phyloP scores from a whole-genome alignment of 1,140 invertebrate species.

The Drosophila orena region DNA sequence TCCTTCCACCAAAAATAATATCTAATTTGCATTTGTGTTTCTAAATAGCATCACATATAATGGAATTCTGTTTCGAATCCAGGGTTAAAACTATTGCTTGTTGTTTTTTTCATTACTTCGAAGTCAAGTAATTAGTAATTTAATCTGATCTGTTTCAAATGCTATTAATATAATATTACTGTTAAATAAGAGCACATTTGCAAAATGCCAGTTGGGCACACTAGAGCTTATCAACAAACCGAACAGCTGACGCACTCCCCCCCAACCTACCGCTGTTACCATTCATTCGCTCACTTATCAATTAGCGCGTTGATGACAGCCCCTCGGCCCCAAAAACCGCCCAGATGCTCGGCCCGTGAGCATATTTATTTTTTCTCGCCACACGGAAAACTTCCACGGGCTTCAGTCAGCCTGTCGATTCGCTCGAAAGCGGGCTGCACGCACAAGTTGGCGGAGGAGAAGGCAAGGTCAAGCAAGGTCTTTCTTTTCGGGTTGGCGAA shows the following conservation, averaged over 20 bases:
- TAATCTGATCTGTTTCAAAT: too few species aligned
- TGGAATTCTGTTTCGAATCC: too few species aligned
- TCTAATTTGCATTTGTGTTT: too few species aligned
- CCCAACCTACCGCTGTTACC: not conserved
- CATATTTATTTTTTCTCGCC: constrained; percentile 36
- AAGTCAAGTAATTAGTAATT: too few species aligned
- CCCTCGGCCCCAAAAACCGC: constrained; percentile 1
- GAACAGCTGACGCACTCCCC: constrained; percentile 35
- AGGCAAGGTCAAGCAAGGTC: constrained; percentile 76
- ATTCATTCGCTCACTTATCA: constrained; percentile 32
- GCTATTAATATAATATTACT: too few species aligned
- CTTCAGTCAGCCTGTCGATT: constrained; percentile 35
- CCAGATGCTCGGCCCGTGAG: constrained; percentile 23
- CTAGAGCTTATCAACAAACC: constrained; percentile 23
- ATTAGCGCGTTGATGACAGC: constrained; percentile 43
- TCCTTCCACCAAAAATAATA: not conserved
- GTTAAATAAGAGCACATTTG: too few species aligned
- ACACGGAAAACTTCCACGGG: constrained; percentile 38
- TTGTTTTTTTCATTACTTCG: too few species aligned
- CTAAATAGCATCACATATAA: too few species aligned
- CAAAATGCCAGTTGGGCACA: constrained; percentile 12
- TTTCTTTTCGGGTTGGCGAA: constrained; percentile 31
- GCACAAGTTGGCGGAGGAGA: constrained; percentile 16
- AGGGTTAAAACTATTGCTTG: too few species aligned
- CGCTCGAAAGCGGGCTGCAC: constrained; percentile 30